These are phyloP conservation scores for Phania funesta DNA, from an alignment of 2,888 invertebrate species.

Conservation along the genomic window DNA sequence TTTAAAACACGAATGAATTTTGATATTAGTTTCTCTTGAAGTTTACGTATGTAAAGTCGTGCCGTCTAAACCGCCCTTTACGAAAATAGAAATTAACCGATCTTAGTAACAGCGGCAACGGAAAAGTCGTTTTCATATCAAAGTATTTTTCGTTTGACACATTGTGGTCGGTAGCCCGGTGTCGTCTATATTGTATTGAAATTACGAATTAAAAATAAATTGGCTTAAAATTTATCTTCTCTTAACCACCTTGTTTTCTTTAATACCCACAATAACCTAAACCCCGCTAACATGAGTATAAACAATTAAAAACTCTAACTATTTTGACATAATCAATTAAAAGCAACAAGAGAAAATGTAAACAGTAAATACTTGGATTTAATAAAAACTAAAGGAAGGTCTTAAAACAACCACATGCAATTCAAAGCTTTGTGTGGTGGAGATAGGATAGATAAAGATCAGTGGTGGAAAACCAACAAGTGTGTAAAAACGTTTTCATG, in stretches of 20 bases:
- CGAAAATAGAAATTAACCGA: no score
- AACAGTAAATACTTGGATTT: slow-evolving; percentile 10
- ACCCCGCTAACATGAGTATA: slow-evolving; percentile 35
- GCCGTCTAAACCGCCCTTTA: no score
- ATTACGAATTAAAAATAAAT: no score
- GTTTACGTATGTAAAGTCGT: no score
- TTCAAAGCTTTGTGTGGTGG: neutral
- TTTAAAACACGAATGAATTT: no score
- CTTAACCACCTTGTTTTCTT: neutral
- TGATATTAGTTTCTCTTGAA: no score
- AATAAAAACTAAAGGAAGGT: neutral
- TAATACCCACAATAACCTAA: slow-evolving; percentile 17
- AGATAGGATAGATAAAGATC: slow-evolving; percentile 53
- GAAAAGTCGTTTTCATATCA: no score
- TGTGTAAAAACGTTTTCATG: neutral
- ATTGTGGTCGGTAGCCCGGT: no score
- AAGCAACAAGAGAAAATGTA: slow-evolving; percentile 12
- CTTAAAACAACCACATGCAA: slow-evolving; percentile 26
- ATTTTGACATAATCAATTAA: slow-evolving; percentile 45
- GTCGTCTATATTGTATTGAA: no score
- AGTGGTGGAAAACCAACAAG: slow-evolving; percentile 18
- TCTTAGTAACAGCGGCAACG: no score
- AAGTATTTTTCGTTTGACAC: no score
- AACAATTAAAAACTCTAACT: slow-evolving; percentile 49
- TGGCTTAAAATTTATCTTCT: neutral